These are phyloP conservation scores for Cinara cedri DNA, from an alignment of 2,888 invertebrate genomes.

Conservation along the genomic window DNA sequence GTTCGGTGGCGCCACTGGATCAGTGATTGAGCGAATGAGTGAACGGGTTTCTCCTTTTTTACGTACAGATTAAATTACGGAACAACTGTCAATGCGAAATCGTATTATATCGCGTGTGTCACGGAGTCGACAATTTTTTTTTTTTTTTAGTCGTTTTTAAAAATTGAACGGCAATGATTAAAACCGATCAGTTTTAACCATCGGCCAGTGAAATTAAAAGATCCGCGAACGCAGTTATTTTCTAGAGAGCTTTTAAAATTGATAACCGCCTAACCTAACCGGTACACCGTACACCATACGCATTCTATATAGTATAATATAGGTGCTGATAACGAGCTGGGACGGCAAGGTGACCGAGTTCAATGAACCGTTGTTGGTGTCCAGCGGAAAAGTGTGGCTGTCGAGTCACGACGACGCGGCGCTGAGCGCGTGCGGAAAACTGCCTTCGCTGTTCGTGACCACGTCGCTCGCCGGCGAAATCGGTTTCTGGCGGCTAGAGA, in stretches of 20 bases:
- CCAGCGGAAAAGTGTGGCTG: conserved; percentile 72
- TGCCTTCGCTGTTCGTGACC: conserved; percentile 76
- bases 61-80: no score
- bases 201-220: no score
- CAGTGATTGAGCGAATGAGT: no score
- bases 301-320: neutral
- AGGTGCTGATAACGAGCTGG: conserved; percentile 80
- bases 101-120: no score
- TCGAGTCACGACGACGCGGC: conserved; percentile 77
- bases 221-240: no score
- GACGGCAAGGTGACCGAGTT: conserved; percentile 76
- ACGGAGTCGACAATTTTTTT: no score
- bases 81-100: no score
- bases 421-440: conserved; percentile 71
- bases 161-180: no score
- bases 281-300: neutral
- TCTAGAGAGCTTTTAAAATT: neutral
- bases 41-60: no score
- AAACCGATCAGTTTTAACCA: no score
- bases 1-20: no score
- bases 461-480: conserved; percentile 80
- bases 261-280: neutral
- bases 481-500: conserved; percentile 81
- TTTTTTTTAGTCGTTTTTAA: no score
- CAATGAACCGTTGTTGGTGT: conserved; percentile 66